These are phyloP conservation scores for Wiebesia pumilae DNA, from an alignment of 1,140 invertebrate species.

Conservation along the genomic window DNA sequence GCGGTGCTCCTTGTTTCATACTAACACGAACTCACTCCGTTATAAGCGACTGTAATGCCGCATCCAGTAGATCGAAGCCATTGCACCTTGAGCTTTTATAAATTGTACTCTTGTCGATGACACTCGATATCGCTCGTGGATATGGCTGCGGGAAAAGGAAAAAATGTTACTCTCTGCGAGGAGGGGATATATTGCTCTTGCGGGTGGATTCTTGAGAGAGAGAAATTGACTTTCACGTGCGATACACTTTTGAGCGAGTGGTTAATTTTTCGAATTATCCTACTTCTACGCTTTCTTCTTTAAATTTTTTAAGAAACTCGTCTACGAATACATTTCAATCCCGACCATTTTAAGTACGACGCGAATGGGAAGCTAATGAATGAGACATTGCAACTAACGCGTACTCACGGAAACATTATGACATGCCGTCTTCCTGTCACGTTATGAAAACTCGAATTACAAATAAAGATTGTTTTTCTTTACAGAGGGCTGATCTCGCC, in stretches of 20 bases:
- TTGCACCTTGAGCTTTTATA: conserved; percentile 32
- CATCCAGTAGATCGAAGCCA: not conserved
- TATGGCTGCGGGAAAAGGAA: not conserved
- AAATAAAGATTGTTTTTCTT: not conserved
- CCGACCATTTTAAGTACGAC: too few relatives aligned
- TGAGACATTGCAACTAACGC: too few relatives aligned
- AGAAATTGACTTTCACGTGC: conserved; percentile 36
- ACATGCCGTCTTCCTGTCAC: too few relatives aligned
- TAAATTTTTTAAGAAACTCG: too few relatives aligned
- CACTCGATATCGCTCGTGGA: conserved; percentile 32
- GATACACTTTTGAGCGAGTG: not conserved
- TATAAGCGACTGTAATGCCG: conserved; percentile 33
- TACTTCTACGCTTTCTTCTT: not conserved
- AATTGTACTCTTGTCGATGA: conserved; percentile 36
- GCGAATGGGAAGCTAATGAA: too few relatives aligned
- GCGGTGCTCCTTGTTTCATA: conserved; percentile 19
- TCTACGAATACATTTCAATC: too few relatives aligned
- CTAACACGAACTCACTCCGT: not conserved
- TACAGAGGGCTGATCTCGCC: conserved; percentile 85
- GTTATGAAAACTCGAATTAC: too few relatives aligned
- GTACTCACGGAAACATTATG: too few relatives aligned
- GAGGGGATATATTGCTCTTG: conserved; percentile 5
- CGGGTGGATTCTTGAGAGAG: not conserved
- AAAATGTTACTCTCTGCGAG: not conserved
- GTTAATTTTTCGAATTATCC: not conserved